Evolutionary conservation across 2,888 invertebrate species (phyloP), one percentile per base, ranked within the genome.

Genomic region (Caradrina kadenii): DNA sequence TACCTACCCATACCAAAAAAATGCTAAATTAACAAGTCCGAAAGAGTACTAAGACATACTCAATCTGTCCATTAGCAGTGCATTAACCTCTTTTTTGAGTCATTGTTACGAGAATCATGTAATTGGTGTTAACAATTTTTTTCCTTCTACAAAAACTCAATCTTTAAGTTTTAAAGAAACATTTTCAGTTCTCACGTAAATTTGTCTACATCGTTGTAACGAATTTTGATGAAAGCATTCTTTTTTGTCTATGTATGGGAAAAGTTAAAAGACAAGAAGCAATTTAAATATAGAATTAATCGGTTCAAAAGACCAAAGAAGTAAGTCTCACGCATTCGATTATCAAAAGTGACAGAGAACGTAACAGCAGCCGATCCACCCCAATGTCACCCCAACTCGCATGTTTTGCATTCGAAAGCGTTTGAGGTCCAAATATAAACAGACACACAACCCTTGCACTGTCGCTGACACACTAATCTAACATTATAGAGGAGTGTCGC

Each of bases 361-460:
- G 22, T 63, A 45, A 49, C 22, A 26, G 42, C 55, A 21, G n/a
- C 31, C 19, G 13, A 42, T 31, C 49, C 42, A 64, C 63, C 70
- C 75, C 11, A 66, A 52, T 52, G 17, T 42, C 58, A 61, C 65
- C 79, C 69, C 69, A 59, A 62, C 54, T 62, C 50, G 31, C 39
- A 62, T 66, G 72, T 70, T 82, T 81, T 79, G 76, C 81, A 81
- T 82, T 76, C 79, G 81, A 82, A 81, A 76, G 73, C 73, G 55
- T 65, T 76, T 69, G 63, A 61, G 59, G 15, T 60, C 45, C 65
- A 55, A 64, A 76, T 65, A 67, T 71, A 80, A 80, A 77, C 73
- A 69, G 56, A 50, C 65, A n/a, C 55, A 71, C 58, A 71, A 74
- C 78, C 81, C 78, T 81, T 65, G 63, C 74, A 61, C 65, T 81